Percentiles rank a stretch among this genome's conserved stretches.
These are phyloP conservation scores for Acrossocheilus fasciatus DNA, from an alignment of 2,797 vertebrate species.

Conservation along the genomic window DNA sequence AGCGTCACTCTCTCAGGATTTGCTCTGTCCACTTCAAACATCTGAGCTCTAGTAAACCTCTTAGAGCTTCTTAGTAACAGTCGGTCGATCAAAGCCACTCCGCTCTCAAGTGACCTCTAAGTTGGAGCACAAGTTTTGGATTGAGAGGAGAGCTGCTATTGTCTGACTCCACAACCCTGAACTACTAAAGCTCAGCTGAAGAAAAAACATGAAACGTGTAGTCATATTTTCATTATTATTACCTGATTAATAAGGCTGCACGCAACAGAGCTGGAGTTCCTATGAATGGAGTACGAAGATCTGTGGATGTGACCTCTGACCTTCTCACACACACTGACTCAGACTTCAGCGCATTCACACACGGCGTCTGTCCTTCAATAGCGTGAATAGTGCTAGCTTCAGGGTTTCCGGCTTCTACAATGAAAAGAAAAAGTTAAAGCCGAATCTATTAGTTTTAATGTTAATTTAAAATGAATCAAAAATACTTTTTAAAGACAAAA, in stretches of 20 bases:
- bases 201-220: conserved; percentile 57
- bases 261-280: not conserved
- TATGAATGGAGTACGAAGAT: not conserved
- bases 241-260: not conserved
- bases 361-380: not conserved
- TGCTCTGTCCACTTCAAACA: conserved; percentile 79
- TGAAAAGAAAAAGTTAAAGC: not conserved
- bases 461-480: not conserved
- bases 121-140: conserved; percentile 81
- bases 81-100: conserved; percentile 82
- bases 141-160: conserved; percentile 69
- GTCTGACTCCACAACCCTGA: conserved; percentile 70
- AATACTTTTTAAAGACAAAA: not conserved
- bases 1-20: conserved; percentile 78
- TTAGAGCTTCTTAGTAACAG: conserved; percentile 86
- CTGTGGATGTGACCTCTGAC: not conserved
- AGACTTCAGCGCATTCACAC: not conserved
- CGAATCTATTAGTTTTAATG: not conserved
- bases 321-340: not conserved
- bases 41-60: conserved; percentile 79
- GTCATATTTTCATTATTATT: conserved; percentile 29
- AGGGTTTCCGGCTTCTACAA: not conserved
- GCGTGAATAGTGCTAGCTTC: not conserved
- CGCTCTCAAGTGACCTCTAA: conserved; percentile 76
- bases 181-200: conserved; percentile 67